Base-by-base conservation (phyloP, 1,140 invertebrate genomes). In the Pseudomyrmex gracilis region DNA sequence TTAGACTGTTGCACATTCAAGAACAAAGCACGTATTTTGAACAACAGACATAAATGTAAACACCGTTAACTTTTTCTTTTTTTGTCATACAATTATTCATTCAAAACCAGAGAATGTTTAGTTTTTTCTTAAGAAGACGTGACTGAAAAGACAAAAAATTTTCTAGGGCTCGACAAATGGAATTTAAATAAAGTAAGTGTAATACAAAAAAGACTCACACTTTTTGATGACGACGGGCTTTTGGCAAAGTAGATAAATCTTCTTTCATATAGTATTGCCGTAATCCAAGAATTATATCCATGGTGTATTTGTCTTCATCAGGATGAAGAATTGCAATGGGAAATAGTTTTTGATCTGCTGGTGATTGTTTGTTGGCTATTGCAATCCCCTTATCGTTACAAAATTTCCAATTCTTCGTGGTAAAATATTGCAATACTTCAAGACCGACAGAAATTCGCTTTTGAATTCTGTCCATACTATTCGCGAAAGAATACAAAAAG, bases 391-490 rank as follows among this genome's bases (percentile, higher is more conserved):
- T 96, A n/a, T 96, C 93, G 43, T 96, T 97, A 66, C 96, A 95
- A 91, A 99, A 99, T 74, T 95, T 94, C 98, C 98, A 99, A 90
- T 98, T 96, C 57, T 97, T 95, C 9, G 97, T 98, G 0, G 98
- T 99, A 92, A 99, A 99, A 91, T 98, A 99, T 93, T 99, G 97
- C 1, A 99, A 93, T 0, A 97, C 95, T 78, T 96, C 95, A 3
- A 98, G 93, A 1, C 97, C 97, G 60, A 96, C 95, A 7, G 96
- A 95, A 82, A 97, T 97, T 77, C 96, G 95, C 47, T 95, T 96
- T 90, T 97, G 97, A 73, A 98, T 95, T 43, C 96, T 95, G 22
- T 97, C 95, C 97, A 98, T 97, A 88, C 97, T 97, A 91, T 49
- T 67, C 43, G 4, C 5, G 15, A 95, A n/a, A n/a, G 95, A 66